phyloP scores from a whole-genome alignment of 2,888 invertebrate species.

The Oligia fasciuncula region DNA sequence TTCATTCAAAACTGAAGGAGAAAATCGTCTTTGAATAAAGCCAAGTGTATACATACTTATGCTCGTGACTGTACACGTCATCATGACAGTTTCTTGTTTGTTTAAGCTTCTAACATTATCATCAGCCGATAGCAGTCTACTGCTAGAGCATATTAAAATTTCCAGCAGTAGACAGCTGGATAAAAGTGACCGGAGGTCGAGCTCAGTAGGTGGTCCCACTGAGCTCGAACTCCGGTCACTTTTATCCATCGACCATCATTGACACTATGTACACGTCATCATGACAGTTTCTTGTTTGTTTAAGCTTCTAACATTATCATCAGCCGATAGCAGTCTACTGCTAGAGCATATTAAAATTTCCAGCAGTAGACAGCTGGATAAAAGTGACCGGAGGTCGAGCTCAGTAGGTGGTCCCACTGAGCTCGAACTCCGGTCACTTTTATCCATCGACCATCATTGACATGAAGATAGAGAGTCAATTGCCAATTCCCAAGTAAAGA shows the following conservation, averaged over 20 bases:
- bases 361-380: neutral
- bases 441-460: neutral
- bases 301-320: neutral
- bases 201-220: neutral
- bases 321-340: neutral
- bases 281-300: neutral
- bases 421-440: neutral
- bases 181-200: no score
- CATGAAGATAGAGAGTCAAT: constrained; percentile 1
- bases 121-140: neutral
- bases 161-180: neutral
- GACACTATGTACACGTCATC: neutral
- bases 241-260: neutral
- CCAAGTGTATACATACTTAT: no score
- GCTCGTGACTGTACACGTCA: no score
- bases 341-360: neutral
- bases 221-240: neutral
- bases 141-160: neutral
- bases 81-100: neutral
- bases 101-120: neutral
- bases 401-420: neutral
- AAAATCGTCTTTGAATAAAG: no score
- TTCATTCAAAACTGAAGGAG: no score
- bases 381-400: no score
- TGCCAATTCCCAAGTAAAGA: constrained; percentile 5